These are phyloP conservation scores for Romanomermis culicivorax DNA, from an alignment of 2,888 invertebrate genomes.

Conservation along the genomic window DNA sequence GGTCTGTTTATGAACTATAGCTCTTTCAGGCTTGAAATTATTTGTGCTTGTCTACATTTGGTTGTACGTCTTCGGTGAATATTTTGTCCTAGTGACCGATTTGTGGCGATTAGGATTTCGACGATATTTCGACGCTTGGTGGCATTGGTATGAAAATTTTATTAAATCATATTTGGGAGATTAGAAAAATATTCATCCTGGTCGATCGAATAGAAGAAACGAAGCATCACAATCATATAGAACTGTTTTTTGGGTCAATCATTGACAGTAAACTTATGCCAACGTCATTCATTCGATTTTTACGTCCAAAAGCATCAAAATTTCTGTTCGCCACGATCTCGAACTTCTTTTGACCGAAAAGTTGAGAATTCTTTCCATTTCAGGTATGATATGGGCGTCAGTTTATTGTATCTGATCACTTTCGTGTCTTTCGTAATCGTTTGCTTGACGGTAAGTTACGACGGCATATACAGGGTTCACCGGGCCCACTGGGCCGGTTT, in stretches of 20 bases:
- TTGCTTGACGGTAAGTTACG: slow-evolving; percentile 5
- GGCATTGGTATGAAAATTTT: slow-evolving; percentile 20
- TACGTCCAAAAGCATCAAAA: too few relatives aligned
- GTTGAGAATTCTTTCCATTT: too few relatives aligned
- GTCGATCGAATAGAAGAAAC: too few relatives aligned
- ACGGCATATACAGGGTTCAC: slow-evolving; percentile 11
- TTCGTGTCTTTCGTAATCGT: slow-evolving; percentile 9
- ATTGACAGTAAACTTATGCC: too few relatives aligned
- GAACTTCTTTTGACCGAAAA: too few relatives aligned
- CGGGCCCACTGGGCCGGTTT: slow-evolving; percentile 16
- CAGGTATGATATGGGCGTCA: slow-evolving; percentile 17
- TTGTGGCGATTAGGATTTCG: slow-evolving; percentile 14
- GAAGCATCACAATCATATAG: neutral
- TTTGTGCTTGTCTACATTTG: slow-evolving; percentile 12
- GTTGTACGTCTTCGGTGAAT: slow-evolving; percentile 30
- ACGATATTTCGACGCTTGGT: slow-evolving; percentile 18
- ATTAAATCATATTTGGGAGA: too few relatives aligned
- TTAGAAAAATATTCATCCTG: too few relatives aligned
- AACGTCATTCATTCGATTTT: too few relatives aligned
- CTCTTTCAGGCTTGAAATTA: neutral
- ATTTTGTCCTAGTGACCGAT: slow-evolving; percentile 15
- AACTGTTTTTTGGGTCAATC: neutral
- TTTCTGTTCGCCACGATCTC: too few relatives aligned
- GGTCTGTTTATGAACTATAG: too few relatives aligned
- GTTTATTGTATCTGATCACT: slow-evolving; percentile 12